These are phyloP conservation scores for Dryobates pubescens DNA, from an alignment of 2,797 vertebrate genomes.

Conservation along the genomic window DNA sequence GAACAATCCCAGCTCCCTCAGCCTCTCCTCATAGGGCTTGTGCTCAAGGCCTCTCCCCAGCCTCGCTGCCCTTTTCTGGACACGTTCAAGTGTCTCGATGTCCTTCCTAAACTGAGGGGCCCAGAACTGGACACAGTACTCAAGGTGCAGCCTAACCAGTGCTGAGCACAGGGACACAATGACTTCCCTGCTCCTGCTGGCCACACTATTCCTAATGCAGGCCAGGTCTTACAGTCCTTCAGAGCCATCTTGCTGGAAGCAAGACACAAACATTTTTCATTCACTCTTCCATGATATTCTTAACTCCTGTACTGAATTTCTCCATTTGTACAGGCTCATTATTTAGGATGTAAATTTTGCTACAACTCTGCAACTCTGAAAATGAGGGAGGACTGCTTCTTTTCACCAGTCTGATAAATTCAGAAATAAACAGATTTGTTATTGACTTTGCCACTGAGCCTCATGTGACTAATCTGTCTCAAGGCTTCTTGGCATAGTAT, in stretches of 20 bases:
- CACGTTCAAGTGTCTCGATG: too few relatives aligned
- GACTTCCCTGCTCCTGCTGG: too few relatives aligned
- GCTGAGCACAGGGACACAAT: too few relatives aligned
- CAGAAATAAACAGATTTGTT: background rate
- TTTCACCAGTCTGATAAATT: background rate
- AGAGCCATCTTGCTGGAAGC: background rate
- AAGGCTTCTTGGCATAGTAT: background rate
- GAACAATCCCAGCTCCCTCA: too few relatives aligned
- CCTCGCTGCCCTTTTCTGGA: too few relatives aligned
- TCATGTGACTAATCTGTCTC: background rate
- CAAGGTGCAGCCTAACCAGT: too few relatives aligned
- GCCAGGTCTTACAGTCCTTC: background rate
- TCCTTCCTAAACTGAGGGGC: too few relatives aligned
- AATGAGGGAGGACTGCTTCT: background rate
- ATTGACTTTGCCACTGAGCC: background rate
- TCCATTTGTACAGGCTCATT: background rate
- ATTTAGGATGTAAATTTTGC: background rate
- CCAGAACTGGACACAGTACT: too few relatives aligned
- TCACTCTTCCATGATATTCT: background rate
- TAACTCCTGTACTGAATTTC: background rate
- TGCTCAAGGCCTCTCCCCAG: too few relatives aligned
- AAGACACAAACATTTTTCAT: background rate
- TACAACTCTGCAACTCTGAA: background rate
- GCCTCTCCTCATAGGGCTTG: too few relatives aligned
- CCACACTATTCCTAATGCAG: too few relatives aligned